phyloP scores from a whole-genome alignment of 2,113 vertebrate species.

The Cephalopholis sonnerati region DNA sequence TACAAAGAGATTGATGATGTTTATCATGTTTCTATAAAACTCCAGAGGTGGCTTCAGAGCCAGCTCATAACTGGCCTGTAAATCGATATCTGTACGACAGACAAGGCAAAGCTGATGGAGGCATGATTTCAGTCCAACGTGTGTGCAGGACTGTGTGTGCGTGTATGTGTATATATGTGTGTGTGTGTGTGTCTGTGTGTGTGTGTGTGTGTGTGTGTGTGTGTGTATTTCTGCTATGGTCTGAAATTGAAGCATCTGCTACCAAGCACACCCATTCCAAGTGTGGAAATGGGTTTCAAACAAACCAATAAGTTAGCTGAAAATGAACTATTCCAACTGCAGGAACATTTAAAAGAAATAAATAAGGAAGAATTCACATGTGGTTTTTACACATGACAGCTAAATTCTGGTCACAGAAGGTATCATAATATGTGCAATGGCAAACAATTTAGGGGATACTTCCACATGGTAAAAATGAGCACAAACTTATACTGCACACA shows the following conservation, averaged over 20 bases:
- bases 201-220: conserved; percentile 34
- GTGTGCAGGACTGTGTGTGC: conserved; percentile 17
- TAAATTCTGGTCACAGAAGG: neutral
- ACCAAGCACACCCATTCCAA: conserved; percentile 64
- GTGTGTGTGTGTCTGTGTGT: conserved; percentile 33
- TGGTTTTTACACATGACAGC: neutral
- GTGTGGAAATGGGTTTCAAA: conserved; percentile 76
- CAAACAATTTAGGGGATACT: neutral
- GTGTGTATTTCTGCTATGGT: conserved; percentile 26
- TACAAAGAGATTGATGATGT: conserved; percentile 80
- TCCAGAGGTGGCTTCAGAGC: conserved; percentile 72
- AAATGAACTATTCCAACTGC: conserved; percentile 57
- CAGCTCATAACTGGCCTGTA: conserved; percentile 71
- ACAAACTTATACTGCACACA: neutral
- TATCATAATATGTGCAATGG: neutral
- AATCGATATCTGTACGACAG: conserved; percentile 75
- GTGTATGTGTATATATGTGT: conserved; percentile 12
- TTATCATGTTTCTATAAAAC: conserved; percentile 79
- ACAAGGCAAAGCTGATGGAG: conserved; percentile 76
- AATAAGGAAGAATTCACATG: conserved; percentile 19
- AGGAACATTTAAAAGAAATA: conserved; percentile 47
- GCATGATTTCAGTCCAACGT: conserved; percentile 53
- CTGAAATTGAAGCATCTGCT: conserved; percentile 78
- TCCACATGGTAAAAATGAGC: neutral
- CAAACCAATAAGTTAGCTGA: conserved; percentile 68